phyloP scores from a whole-genome alignment of 2,888 invertebrate species.

The Sesia bembeciformis region DNA sequence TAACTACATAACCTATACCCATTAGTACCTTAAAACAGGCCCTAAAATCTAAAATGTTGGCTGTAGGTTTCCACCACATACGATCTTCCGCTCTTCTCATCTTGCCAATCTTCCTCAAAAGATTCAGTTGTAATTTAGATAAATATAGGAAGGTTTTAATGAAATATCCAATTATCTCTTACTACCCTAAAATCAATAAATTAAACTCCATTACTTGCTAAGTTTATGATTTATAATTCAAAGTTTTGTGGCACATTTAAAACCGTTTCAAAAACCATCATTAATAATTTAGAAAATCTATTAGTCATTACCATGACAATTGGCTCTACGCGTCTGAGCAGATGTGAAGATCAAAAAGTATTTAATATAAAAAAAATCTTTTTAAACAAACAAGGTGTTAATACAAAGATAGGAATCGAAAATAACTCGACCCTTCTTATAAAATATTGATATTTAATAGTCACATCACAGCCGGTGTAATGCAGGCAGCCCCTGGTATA shows the following conservation, averaged over 20 bases:
- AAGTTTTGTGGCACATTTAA: background rate
- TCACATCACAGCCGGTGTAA: constrained; percentile 58
- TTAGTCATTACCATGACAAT: constrained; percentile 40
- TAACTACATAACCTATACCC: too few relatives aligned
- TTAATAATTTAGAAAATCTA: constrained; percentile 24
- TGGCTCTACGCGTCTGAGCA: constrained; percentile 21
- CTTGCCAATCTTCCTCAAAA: too few relatives aligned
- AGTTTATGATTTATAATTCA: too few relatives aligned
- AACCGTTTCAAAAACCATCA: constrained; percentile 8
- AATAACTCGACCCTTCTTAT: constrained; percentile 46
- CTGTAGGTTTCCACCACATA: too few relatives aligned
- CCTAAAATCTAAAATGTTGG: too few relatives aligned
- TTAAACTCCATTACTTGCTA: too few relatives aligned
- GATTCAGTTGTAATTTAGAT: too few relatives aligned
- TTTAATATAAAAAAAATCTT: constrained; percentile 34
- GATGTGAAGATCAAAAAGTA: constrained; percentile 41
- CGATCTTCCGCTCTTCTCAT: too few relatives aligned
- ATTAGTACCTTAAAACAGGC: too few relatives aligned
- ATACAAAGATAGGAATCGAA: constrained; percentile 56
- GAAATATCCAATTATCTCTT: too few relatives aligned
- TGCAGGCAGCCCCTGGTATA: constrained; percentile 52
- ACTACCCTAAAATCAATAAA: too few relatives aligned
- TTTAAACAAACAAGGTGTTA: constrained; percentile 70
- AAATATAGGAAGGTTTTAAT: too few relatives aligned
- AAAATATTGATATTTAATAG: constrained; percentile 71